Evolutionary conservation across 1,140 invertebrate species (phyloP), one percentile per base, ranked within the genome.

Genomic region (Planococcus citri): DNA sequence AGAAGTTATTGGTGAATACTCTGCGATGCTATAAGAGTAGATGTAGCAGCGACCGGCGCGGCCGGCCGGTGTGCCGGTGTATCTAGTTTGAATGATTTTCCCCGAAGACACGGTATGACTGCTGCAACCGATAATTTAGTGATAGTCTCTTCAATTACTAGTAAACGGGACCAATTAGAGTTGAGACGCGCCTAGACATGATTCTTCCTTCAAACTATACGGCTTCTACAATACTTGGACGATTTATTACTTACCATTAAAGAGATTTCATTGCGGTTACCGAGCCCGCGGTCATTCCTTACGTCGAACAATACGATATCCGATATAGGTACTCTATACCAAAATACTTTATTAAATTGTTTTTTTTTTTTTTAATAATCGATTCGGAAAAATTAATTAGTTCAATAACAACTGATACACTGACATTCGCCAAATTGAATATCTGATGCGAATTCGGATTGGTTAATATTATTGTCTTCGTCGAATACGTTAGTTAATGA

Each of bases 211-310:
- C 41, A 51, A 51, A 51, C 41, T 51, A n/a, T 51, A 51, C 41
- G 17, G 41, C 41, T 51, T 51, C 41, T 51, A 51, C 41, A 51
- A 51, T 51, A 51, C 41, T 17, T 51, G 41, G 41, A 51, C 12
- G 41, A 51, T 51, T 51, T 51, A 51, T 51, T 51, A 51, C 41
- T 51, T 51, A 51, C 41, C 41, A 51, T 51, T 51, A 51, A 51
- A 51, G n/a, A n/a, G 41, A 51, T 51, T 51, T 51, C 41, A 51
- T 51, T 51, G 41, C 41, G 41, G 41, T 51, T 51, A 51, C 41
- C 41, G 41, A 51, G 41, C 41, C 41, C 41, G 41, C 41, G 41
- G 41, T 51, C 17, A 51, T 51, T 3, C n/a, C 12, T 4, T 51
- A 14, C 17, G 41, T 17, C 41, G 41, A 51, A 51, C 41, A 51